phyloP scores from a whole-genome alignment of 2,888 invertebrate species.

The Philhelius pedissequus region DNA sequence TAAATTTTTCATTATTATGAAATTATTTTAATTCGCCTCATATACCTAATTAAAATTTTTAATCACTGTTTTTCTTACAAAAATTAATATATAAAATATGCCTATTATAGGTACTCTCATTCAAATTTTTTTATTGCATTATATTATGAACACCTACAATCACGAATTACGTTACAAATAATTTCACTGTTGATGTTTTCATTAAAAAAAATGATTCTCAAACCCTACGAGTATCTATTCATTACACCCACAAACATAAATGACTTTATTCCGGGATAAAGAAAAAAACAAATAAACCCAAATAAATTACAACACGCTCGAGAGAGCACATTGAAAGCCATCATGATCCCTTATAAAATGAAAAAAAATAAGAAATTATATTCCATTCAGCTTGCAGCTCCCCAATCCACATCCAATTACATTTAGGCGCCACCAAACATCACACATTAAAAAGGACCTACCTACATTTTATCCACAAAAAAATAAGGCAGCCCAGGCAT shows the following conservation, averaged over 20 bases:
- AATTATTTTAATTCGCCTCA: no score
- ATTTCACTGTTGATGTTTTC: no score
- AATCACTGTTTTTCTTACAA: no score
- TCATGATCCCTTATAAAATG: slow-evolving; percentile 5
- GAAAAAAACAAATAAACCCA: slow-evolving; percentile 1
- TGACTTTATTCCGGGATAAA: not conserved
- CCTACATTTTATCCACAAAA: not conserved
- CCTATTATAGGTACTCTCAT: no score
- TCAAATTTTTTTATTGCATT: no score
- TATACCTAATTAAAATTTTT: no score
- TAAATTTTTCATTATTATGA: no score
- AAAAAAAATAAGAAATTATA: slow-evolving; percentile 36
- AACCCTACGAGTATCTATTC: not conserved
- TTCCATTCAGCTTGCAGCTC: slow-evolving; percentile 16
- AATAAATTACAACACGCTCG: slow-evolving; percentile 24
- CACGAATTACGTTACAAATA: no score
- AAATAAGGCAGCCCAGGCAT: no score
- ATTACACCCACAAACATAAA: not conserved
- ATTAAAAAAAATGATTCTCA: not conserved
- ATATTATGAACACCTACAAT: no score
- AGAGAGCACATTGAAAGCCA: not conserved
- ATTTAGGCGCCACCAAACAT: slow-evolving; percentile 29
- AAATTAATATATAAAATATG: no score
- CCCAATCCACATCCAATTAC: slow-evolving; percentile 17
- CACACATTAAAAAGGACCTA: slow-evolving; percentile 1